Base-by-base conservation (phyloP, 2,888 invertebrate genomes). In the Ptilodon capucinus region DNA sequence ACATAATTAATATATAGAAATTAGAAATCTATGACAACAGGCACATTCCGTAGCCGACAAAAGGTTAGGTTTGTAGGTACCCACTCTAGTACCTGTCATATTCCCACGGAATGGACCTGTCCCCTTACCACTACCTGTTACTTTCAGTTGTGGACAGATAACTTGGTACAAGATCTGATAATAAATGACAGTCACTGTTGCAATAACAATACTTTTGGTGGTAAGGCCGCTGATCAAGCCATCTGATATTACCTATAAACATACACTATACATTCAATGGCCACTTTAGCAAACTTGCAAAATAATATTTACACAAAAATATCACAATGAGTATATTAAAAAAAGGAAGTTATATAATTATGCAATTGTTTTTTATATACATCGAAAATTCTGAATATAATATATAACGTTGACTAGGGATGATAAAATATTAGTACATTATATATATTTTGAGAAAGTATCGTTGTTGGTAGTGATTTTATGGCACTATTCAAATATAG, bases 401-500 rank as follows among this genome's bases (percentile, higher is more conserved):
- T 72, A 74, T 57, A 73, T 71, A 73, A 60, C 68, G 63, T 75
- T 85, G 85, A 86, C 85, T 86, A 85, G 85, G 73, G 62, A 76
- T 74, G 62, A 70, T 68, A 76, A 64, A 67, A 72, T 68, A 77
- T 39, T 18, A 40, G 38, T 68, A 74, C 60, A 70, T 61, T 57
- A 56, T 52, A 49, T 52, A 49, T 46, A 54, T 69, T 66, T 59
- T 68, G 66, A 69, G 66, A 64, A 75, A 71, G 70, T 64, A 66
- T 70, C 58, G 64, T 63, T 65, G 56, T 64, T 53, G 49, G 67
- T 58, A 60, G 47, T 51, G 38, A 49, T 52, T 49, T 65, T 88
- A 89, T 89, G 89, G 89, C 89, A 89, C 88, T 87, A 86, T 84
- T 82, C 84, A 19, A 82, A 86, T 76, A 64, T 62, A 71, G 40